Base-by-base conservation (phyloP, 2,113 vertebrate species). In the Oostethus manadensis region DNA sequence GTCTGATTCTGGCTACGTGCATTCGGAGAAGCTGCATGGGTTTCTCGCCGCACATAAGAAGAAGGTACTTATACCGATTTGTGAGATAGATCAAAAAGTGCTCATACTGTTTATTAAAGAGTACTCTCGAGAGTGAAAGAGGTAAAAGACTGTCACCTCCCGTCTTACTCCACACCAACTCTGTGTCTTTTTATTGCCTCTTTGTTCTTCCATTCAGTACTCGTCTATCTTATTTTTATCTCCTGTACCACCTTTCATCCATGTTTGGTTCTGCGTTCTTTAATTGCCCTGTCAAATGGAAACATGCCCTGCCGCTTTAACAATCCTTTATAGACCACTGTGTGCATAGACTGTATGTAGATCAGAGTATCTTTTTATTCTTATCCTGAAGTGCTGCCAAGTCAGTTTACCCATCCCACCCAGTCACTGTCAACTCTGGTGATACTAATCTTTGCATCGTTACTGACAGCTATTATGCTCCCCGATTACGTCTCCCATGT, bases 1-100 rank as follows among this genome's bases (percentile, higher is more conserved):
- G 42, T 83, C 76, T 17, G 79, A 86, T 65, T 77, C 2, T 0
- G 80, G 85, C 2, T 91, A 89, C 82, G 64, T 90, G 56, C 91
- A 77, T 75, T 86, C 88, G 2, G 91, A 93, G 83, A 92, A 90
- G 56, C 73, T 93, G 54, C 89, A 92, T 0, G 88, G 82, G 1
- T 83, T 90, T 78, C 70, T 94, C 40, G 79, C 84, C 1, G 82
- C 84, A 49, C 84, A 89, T 74, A 91, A 89, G 83, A 84, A 84
- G 76, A 88, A 90, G 88, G 91, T 92, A 90, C 10, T 66, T 75
- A 42, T 62, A 55, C 35, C 48, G 55, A 55, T 10, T 26, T 17
- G 66, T 71, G 64, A 64, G 68, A 63, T 57, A 51, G 83, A 86
- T 86, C 72, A 64, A 64, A 82, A 80, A 67, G 56, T 55, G 73